Evolutionary conservation across 2,888 invertebrate genomes (phyloP).

Genomic region (Carpatolechia fugitivella): DNA sequence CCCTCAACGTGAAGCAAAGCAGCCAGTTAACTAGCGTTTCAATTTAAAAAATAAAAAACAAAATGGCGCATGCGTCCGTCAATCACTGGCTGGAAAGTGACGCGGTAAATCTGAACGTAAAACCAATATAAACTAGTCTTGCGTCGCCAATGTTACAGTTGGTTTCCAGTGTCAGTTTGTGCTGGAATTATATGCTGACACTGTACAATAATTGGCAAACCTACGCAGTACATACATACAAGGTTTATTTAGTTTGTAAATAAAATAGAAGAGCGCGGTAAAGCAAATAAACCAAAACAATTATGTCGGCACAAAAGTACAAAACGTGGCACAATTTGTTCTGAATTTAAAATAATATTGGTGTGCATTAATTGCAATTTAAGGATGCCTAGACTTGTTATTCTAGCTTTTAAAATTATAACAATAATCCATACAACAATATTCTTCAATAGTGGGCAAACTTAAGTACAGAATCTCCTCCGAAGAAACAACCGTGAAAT

Average conservation of each 20-base stretch:
- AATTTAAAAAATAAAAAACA: slow-evolving; percentile 10
- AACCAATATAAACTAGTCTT: slow-evolving; percentile 3
- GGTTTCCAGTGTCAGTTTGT: neutral
- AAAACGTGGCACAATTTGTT: neutral
- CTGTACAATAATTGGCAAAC: too few species aligned
- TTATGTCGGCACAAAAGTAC: neutral
- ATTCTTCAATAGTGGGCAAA: too few species aligned
- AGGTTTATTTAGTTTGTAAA: slow-evolving; percentile 1
- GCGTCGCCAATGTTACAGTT: too few species aligned
- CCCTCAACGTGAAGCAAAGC: neutral
- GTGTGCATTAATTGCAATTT: neutral
- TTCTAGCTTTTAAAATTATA: too few species aligned
- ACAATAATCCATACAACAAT: too few species aligned
- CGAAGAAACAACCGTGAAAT: too few species aligned
- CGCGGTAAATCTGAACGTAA: slow-evolving; percentile 20
- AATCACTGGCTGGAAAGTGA: slow-evolving; percentile 19
- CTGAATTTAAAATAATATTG: neutral
- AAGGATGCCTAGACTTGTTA: too few species aligned
- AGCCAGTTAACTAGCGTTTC: slow-evolving; percentile 7
- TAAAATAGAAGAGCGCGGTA: neutral
- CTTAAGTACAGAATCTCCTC: too few species aligned
- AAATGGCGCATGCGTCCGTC: slow-evolving; percentile 20
- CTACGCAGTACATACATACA: neutral
- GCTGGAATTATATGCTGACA: neutral
- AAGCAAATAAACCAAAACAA: neutral